These are phyloP conservation scores for Xestia xanthographa DNA, from an alignment of 2,888 invertebrate species.

Conservation along the genomic window DNA sequence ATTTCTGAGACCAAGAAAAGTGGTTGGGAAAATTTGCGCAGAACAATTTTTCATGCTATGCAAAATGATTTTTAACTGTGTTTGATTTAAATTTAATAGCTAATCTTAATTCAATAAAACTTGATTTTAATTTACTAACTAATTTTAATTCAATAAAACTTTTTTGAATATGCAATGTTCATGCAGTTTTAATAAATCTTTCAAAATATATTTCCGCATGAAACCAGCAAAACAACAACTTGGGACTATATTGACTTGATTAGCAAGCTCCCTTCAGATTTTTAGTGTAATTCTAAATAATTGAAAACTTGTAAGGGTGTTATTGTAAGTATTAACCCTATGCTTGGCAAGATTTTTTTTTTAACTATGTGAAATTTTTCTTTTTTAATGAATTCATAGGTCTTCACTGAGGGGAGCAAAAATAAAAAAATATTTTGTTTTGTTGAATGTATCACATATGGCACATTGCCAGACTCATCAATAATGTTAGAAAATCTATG, in stretches of 20 bases:
- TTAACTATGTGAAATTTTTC: too few relatives aligned
- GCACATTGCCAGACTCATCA: too few relatives aligned
- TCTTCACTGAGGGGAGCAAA: too few relatives aligned
- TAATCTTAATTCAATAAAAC: slow-evolving; percentile 32
- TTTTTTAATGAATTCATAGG: too few relatives aligned
- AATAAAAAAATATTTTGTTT: too few relatives aligned
- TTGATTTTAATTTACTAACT: slow-evolving; percentile 20
- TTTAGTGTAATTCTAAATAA: not conserved
- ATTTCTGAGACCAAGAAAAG: slow-evolving; percentile 82
- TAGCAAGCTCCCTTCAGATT: not conserved
- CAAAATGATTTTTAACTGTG: slow-evolving; percentile 76
- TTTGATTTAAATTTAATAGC: slow-evolving; percentile 20
- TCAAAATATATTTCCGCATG: not conserved
- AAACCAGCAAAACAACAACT: not conserved
- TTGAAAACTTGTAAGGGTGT: not conserved
- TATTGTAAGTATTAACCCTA: too few relatives aligned
- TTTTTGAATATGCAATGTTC: not conserved
- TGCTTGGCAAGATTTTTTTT: too few relatives aligned
- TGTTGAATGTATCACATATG: too few relatives aligned
- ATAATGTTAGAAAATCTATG: too few relatives aligned
- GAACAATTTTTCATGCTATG: slow-evolving; percentile 83
- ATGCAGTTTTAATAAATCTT: slow-evolving; percentile 10
- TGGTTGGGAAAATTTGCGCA: slow-evolving; percentile 81
- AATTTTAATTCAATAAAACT: slow-evolving; percentile 30
- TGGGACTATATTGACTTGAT: not conserved